phyloP scores from a whole-genome alignment of 2,797 vertebrate genomes.

The Argya squamiceps region DNA sequence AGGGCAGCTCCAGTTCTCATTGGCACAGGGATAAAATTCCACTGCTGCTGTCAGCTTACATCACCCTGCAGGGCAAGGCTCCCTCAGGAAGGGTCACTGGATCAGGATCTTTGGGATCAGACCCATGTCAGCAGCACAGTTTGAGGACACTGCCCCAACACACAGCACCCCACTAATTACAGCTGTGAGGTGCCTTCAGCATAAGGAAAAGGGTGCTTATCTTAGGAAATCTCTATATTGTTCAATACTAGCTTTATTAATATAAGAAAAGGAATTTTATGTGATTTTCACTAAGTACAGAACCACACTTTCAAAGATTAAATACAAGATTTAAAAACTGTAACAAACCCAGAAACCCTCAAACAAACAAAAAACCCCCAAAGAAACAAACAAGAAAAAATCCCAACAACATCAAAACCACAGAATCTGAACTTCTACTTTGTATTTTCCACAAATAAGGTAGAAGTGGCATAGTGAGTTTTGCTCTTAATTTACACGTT shows the following conservation, averaged over 20 bases:
- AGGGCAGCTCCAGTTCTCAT: not conserved
- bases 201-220: not conserved
- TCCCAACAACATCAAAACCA: not conserved
- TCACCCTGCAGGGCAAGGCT: not conserved
- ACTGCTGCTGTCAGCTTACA: not conserved
- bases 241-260: not conserved
- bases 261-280: not conserved
- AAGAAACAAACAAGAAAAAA: no score
- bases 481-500: not conserved
- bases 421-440: not conserved
- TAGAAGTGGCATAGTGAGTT: not conserved
- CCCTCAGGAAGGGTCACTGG: accelerated
- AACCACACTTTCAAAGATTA: not conserved
- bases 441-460: not conserved
- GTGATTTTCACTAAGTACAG: not conserved
- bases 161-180: not conserved
- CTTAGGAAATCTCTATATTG: not conserved
- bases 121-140: not conserved
- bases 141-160: not conserved
- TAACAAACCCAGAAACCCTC: not conserved
- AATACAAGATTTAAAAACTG: not conserved
- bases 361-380: not conserved
- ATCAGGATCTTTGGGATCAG: not conserved
- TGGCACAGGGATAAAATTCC: not conserved
- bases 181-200: not conserved